Conservation (phyloP, 1,140 invertebrate genomes). For the Semibalanus balanoides region DNA sequence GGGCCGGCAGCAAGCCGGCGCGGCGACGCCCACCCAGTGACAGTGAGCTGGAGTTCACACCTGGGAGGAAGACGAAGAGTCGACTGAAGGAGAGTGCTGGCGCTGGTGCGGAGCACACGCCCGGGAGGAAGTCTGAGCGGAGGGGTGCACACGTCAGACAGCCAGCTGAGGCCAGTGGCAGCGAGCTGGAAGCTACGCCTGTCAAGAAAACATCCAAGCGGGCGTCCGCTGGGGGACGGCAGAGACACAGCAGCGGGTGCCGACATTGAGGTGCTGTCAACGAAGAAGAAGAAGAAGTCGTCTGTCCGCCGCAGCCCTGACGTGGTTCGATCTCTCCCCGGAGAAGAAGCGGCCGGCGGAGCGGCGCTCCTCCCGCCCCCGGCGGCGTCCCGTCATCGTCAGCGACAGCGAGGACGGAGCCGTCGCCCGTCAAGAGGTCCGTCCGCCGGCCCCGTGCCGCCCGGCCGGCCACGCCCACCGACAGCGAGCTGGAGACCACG, state of each 20-base stretch:
- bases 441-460: not conserved
- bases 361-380: not conserved
- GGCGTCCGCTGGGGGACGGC: no score
- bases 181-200: not conserved
- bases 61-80: not conserved
- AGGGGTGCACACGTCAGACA: not conserved
- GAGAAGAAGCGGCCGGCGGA: no score
- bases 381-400: not conserved
- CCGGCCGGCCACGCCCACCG: no score
- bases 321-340: no score
- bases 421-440: not conserved
- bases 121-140: not conserved
- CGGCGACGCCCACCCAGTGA: not conserved
- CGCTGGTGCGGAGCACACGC: not conserved
- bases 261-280: no score
- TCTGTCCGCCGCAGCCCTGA: no score
- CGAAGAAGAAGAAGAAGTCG: no score
- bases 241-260: no score
- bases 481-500: not conserved
- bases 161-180: not conserved
- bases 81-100: not conserved
- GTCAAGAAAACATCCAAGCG: not conserved
- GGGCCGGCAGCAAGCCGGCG: not conserved
- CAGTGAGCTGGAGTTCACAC: not conserved
- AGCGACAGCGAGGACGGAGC: not conserved